These are phyloP conservation scores for Erebia epiphron DNA, from an alignment of 2,888 invertebrate genomes.

Conservation along the genomic window DNA sequence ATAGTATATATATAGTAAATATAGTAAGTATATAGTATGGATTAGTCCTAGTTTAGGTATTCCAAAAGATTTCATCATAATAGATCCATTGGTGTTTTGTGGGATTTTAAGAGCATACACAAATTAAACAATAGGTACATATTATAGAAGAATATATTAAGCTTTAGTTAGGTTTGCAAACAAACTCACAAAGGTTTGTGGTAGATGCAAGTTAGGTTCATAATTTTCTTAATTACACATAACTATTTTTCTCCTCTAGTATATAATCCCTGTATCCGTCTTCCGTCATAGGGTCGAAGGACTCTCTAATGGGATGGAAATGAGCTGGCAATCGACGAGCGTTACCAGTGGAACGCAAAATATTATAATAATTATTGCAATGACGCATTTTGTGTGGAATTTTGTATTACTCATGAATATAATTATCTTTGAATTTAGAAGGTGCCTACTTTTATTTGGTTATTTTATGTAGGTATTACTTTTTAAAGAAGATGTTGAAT, in stretches of 20 bases:
- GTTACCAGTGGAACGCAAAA: constrained; percentile 7
- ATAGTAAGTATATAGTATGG: too few relatives aligned
- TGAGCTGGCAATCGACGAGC: constrained; percentile 14
- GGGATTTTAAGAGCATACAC: neutral
- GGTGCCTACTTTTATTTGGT: neutral
- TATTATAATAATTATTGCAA: constrained; percentile 11
- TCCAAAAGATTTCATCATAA: neutral
- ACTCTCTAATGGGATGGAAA: constrained; percentile 19
- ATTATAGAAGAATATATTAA: too few relatives aligned
- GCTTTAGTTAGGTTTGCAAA: too few relatives aligned
- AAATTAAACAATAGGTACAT: too few relatives aligned
- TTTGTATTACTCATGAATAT: neutral
- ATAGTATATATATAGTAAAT: too few relatives aligned
- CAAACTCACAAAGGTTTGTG: too few relatives aligned
- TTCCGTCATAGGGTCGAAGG: constrained; percentile 7
- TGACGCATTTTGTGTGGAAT: neutral
- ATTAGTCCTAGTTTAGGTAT: too few relatives aligned
- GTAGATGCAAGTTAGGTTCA: too few relatives aligned
- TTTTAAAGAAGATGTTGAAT: neutral
- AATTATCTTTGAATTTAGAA: neutral
- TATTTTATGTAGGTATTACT: neutral
- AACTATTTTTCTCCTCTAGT: neutral
- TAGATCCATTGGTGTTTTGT: neutral
- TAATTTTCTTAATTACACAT: constrained; percentile 8
- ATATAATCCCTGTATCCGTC: constrained; percentile 6